A percentile compares a stretch with the other conserved stretches of the same genome.
Evolutionary conservation across 2,113 vertebrate genomes (phyloP).

Genomic region (Dicrurus megarhynchus): DNA sequence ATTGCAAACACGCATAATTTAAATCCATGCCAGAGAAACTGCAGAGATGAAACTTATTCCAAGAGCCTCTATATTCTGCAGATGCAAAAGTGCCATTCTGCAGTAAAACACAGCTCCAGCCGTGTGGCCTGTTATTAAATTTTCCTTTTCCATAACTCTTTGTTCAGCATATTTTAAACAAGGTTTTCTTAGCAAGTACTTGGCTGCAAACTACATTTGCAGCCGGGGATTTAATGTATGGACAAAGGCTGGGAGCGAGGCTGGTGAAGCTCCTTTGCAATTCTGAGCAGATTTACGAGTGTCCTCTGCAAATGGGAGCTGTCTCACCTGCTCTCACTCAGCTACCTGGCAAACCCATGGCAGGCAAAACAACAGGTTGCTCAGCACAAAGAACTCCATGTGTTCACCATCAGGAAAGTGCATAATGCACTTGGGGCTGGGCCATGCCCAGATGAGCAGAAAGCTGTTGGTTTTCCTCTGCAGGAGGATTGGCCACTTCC

Average conservation of each 20-base stretch:
- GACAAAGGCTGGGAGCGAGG: neutral
- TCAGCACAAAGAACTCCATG: neutral
- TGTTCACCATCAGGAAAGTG: neutral
- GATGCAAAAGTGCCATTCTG: constrained; percentile 13
- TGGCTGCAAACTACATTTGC: neutral
- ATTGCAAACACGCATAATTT: constrained; percentile 52
- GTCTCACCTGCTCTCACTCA: neutral
- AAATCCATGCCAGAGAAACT: constrained; percentile 21
- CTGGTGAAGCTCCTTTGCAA: neutral
- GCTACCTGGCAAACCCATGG: neutral
- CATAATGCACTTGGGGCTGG: neutral
- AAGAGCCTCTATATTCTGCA: neutral
- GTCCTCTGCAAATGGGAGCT: neutral
- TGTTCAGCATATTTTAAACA: neutral
- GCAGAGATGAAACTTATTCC: neutral
- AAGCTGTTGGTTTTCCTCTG: neutral
- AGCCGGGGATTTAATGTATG: neutral
- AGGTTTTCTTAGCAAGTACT: neutral
- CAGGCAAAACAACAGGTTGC: neutral
- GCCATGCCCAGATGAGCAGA: neutral
- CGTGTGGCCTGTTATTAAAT: neutral
- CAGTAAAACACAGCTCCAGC: neutral
- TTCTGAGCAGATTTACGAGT: neutral
- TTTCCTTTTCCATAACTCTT: neutral
- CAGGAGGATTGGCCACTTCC: neutral